phyloP scores from a whole-genome alignment of 1,140 invertebrate species.

The Cyrtorhinus lividipennis region DNA sequence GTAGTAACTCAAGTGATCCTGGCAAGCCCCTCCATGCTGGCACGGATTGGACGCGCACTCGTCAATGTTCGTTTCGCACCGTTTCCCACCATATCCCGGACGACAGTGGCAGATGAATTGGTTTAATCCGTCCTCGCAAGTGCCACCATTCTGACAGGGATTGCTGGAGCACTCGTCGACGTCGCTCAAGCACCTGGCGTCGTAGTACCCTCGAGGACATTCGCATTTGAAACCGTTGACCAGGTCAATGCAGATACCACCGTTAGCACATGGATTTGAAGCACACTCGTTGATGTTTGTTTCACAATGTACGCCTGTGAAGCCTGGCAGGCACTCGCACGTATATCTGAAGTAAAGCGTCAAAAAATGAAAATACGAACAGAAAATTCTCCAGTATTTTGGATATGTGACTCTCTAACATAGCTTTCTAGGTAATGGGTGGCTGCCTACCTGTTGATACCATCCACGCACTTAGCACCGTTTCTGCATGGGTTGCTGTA shows the following conservation, averaged over 20 bases:
- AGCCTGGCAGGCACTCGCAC: slow-evolving; percentile 76
- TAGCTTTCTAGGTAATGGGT: too few species aligned
- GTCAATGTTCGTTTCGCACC: slow-evolving; percentile 80
- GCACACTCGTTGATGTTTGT: slow-evolving; percentile 86
- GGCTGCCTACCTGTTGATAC: slow-evolving; percentile 69
- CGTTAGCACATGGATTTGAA: slow-evolving; percentile 80
- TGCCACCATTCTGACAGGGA: slow-evolving; percentile 69
- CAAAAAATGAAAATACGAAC: not conserved
- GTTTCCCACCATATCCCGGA: slow-evolving; percentile 67
- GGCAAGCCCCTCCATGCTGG: slow-evolving; percentile 76
- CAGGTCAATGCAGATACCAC: slow-evolving; percentile 72
- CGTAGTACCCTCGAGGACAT: slow-evolving; percentile 81
- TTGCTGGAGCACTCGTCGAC: slow-evolving; percentile 84
- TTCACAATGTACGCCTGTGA: slow-evolving; percentile 77
- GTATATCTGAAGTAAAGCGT: slow-evolving; percentile 45
- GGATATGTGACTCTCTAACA: too few species aligned
- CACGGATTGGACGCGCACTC: slow-evolving; percentile 86
- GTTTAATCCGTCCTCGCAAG: slow-evolving; percentile 80
- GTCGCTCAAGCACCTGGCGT: slow-evolving; percentile 74
- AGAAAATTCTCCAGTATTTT: not conserved
- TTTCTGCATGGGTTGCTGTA: slow-evolving; percentile 86
- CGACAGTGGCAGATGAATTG: slow-evolving; percentile 82
- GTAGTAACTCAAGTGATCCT: slow-evolving; percentile 61
- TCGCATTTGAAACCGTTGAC: slow-evolving; percentile 73
- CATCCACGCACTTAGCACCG: slow-evolving; percentile 76